Evolutionary conservation across 2,888 invertebrate genomes (phyloP), one percentile per base, ranked within the genome.

Genomic region (Drosophila picticornis): DNA sequence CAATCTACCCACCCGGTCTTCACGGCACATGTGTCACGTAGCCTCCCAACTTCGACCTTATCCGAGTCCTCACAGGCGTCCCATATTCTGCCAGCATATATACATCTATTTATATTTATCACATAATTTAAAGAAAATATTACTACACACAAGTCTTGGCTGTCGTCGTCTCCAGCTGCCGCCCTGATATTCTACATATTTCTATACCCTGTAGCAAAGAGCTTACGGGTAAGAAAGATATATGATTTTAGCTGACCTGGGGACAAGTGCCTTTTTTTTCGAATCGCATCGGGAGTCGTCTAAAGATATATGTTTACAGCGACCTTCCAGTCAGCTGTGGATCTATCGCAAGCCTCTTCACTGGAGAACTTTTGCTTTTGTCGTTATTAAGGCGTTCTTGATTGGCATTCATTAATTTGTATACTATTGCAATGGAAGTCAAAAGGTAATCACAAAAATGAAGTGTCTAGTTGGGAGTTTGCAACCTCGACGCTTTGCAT

Each of bases 91-190:
- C 46, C 13, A 31, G 31, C 62, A 59, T 72, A 65, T 64, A 72
- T 76, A 71, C 25, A 46, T 46, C 25, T 74, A 74, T 84, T 81
- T 85, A 75, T 86, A 88, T 88, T 85, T 88, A 85, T 85, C 88
- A 77, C 84, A 81, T 85, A 88, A 88, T 88, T 88, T 88, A 81
- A 77, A 75, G 81, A 75, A 85, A 85, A 88, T 85, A 88, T 86
- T 85, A 67, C 81, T 68, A 57, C 77, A 69, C 70, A 72, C 81
- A 59, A 76, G 67, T 65, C 69, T 66, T 73, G 56, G 77, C 68
- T 68, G 85, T 65, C 43, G 19, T 38, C 67, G 50, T 22, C 64
- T 51, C 13, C n/a, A 53, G 25, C 43, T 16, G 7, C n/a, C 22
- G 5, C 57, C 61, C 53, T 51, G 7, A 62, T 2, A 22, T 53